Evolutionary conservation across 2,888 invertebrate genomes (phyloP).

Genomic region (Parasteatoda lunata): DNA sequence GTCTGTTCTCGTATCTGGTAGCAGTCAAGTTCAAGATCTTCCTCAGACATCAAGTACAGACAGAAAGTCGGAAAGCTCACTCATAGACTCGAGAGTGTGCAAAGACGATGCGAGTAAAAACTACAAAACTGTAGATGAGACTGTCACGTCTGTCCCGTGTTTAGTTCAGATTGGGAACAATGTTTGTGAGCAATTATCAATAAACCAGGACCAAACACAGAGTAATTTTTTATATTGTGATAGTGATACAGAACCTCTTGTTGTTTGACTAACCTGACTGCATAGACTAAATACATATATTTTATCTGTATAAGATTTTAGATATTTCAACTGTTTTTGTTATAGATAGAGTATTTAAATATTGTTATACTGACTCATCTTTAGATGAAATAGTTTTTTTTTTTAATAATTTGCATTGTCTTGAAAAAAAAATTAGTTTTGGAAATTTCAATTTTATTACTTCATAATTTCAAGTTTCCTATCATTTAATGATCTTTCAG

Average conservation of each 20-base stretch:
- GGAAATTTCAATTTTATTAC: too few species aligned
- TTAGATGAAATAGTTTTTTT: too few species aligned
- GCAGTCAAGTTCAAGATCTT: not conserved
- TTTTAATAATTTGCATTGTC: too few species aligned
- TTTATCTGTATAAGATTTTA: not conserved
- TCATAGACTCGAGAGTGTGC: slow-evolving; percentile 3
- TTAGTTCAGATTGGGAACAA: not conserved
- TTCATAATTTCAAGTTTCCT: too few species aligned
- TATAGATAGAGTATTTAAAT: not conserved
- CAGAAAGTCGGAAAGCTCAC: not conserved
- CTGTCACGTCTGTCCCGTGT: not conserved
- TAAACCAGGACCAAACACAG: not conserved
- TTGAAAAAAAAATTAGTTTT: too few species aligned
- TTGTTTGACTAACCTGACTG: slow-evolving; percentile 9
- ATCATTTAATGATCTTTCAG: too few species aligned
- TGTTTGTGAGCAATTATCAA: not conserved
- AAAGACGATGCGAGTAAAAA: not conserved
- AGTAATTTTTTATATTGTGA: slow-evolving; percentile 40
- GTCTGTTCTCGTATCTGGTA: not conserved
- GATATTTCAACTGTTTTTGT: not conserved
- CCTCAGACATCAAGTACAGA: not conserved
- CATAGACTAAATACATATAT: not conserved
- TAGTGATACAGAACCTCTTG: slow-evolving; percentile 62
- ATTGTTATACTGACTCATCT: too few species aligned
- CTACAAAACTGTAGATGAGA: not conserved